A percentile compares a stretch with the other conserved stretches of the same genome.
These are phyloP conservation scores for Thymelicus sylvestris DNA, from an alignment of 2,888 invertebrate genomes.

Conservation along the genomic window DNA sequence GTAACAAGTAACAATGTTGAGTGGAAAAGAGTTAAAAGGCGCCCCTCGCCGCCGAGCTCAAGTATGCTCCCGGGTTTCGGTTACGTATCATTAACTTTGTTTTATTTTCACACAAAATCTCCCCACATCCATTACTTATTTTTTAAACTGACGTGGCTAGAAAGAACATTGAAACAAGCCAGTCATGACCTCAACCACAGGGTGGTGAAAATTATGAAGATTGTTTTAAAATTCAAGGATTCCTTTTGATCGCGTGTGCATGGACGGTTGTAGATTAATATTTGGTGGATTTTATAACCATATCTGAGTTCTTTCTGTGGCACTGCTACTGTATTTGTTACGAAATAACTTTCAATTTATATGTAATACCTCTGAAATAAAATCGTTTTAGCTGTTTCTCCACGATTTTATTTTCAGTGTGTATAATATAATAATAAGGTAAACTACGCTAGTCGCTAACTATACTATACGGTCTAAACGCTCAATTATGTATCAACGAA, in stretches of 20 bases:
- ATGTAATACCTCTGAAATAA: neutral
- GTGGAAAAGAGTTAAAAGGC: slow-evolving; percentile 77
- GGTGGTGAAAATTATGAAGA: slow-evolving; percentile 5
- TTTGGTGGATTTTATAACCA: neutral
- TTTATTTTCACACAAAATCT: slow-evolving; percentile 43
- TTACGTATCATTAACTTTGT: slow-evolving; percentile 54
- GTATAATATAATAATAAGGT: no score
- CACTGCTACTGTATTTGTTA: neutral
- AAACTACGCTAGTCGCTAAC: no score
- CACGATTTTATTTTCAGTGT: no score
- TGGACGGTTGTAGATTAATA: neutral
- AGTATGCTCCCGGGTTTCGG: slow-evolving; percentile 49
- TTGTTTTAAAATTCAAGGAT: slow-evolving; percentile 10
- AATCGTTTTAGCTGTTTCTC: no score
- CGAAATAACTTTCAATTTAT: no score
- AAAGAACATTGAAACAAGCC: slow-evolving; percentile 18
- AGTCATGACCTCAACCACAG: slow-evolving; percentile 3
- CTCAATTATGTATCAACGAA: no score
- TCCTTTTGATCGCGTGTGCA: neutral
- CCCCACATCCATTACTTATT: slow-evolving; percentile 39
- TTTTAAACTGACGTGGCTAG: slow-evolving; percentile 26
- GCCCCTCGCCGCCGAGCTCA: slow-evolving; percentile 53
- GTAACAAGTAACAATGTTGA: slow-evolving; percentile 81
- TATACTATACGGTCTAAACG: no score
- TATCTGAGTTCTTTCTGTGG: neutral